A percentile compares a stretch with the other conserved stretches of the same genome.
Evolutionary conservation across 2,113 vertebrate genomes (phyloP).

Genomic region (Hemiprocne comata): DNA sequence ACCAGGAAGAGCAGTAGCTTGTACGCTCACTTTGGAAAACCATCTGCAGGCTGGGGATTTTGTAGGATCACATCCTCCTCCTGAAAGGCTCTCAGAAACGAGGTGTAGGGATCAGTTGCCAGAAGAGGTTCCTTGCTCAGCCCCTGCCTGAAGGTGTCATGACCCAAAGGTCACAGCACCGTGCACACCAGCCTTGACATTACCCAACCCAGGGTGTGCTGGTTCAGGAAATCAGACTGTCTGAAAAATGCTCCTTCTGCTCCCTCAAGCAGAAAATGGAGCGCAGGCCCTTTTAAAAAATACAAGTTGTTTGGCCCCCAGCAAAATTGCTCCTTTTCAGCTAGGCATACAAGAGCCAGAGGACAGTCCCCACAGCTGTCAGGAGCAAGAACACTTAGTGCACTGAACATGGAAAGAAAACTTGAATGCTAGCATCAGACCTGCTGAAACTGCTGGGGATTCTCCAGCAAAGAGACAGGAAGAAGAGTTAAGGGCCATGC

Average conservation of each 20-base stretch:
- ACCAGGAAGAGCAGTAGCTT: not conserved
- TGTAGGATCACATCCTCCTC: not conserved
- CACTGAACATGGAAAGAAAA: not conserved
- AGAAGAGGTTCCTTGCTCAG: not conserved
- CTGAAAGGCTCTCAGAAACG: not conserved
- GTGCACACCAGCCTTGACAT: not conserved
- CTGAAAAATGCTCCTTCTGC: not conserved
- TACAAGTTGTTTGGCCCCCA: not conserved
- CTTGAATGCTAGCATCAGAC: not conserved
- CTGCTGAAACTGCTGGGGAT: not conserved
- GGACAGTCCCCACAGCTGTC: not conserved
- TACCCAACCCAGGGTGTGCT: fast-evolving
- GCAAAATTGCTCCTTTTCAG: not conserved
- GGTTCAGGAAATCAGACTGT: not conserved
- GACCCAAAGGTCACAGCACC: not conserved
- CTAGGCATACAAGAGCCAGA: not conserved
- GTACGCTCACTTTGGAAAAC: not conserved
- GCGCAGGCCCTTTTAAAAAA: not conserved
- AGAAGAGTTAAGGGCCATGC: not conserved
- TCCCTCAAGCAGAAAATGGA: not conserved
- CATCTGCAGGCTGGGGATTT: not conserved
- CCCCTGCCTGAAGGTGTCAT: not conserved
- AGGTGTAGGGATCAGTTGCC: not conserved
- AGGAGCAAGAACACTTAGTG: not conserved
- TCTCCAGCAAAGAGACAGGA: not conserved